Conservation (phyloP, 2,113 vertebrate genomes). For the Muntiacus muntjak region DNA sequence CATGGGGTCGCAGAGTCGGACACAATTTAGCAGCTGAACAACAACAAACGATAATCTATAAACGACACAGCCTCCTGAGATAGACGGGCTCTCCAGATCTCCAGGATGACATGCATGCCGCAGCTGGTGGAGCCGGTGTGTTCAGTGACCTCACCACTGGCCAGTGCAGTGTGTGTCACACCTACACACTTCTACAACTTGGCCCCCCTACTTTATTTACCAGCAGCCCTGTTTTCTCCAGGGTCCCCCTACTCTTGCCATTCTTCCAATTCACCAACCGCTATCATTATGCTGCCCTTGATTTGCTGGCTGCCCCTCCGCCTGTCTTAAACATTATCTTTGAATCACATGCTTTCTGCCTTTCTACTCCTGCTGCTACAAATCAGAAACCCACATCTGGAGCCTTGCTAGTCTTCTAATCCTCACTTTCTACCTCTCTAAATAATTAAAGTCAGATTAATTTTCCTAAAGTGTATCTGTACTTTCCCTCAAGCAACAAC, state of each 20-base stretch:
- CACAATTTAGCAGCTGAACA: not conserved
- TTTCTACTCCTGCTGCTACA: not conserved
- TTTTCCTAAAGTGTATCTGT: not conserved
- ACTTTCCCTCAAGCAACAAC: not conserved
- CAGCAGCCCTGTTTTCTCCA: not conserved
- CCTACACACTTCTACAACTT: not conserved
- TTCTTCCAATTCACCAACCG: not conserved
- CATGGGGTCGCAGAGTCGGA: not conserved
- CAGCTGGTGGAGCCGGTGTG: not conserved
- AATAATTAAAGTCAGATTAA: not conserved
- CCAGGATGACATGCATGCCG: not conserved
- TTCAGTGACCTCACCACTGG: not conserved
- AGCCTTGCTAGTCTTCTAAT: not conserved
- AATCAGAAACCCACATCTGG: not conserved
- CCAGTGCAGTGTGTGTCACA: not conserved
- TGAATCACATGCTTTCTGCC: not conserved
- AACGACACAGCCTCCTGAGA: not conserved
- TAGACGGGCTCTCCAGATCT: not conserved
- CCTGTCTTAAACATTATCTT: not conserved
- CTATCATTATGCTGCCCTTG: not conserved
- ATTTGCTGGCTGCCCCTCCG: not conserved
- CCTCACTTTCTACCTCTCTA: not conserved
- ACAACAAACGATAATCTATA: not conserved
- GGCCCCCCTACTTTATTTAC: not conserved
- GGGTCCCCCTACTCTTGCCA: not conserved